Conservation (phyloP, 2,797 vertebrate species). For the Clarias fuscus region DNA sequence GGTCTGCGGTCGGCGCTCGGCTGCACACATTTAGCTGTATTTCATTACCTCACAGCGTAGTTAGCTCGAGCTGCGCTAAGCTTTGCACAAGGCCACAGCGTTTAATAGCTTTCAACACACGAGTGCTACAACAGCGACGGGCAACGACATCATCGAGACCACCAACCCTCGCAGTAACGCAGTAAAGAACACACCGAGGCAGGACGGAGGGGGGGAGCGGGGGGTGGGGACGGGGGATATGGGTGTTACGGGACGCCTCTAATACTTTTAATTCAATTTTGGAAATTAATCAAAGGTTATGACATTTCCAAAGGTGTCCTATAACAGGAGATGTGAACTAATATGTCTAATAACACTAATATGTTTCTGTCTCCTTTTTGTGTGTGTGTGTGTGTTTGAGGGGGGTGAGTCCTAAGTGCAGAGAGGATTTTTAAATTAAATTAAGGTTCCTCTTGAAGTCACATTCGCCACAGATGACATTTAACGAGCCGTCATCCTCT, state of each 20-base stretch:
- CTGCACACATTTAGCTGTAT: constrained; percentile 28
- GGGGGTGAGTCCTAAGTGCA: constrained; percentile 54
- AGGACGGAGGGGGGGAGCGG: background rate
- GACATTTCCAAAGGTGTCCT: constrained; percentile 64
- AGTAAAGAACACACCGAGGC: background rate
- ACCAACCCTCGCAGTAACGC: constrained; percentile 47
- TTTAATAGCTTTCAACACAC: constrained; percentile 78
- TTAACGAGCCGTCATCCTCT: constrained; percentile 63
- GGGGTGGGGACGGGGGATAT: background rate
- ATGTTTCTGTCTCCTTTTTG: constrained; percentile 44
- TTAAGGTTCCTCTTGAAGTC: constrained; percentile 64
- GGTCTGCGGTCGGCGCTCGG: background rate
- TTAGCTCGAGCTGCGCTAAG: constrained; percentile 53
- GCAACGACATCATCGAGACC: constrained; percentile 63
- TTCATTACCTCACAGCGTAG: constrained; percentile 46
- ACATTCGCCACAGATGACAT: constrained; percentile 68
- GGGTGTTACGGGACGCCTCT: constrained; percentile 10
- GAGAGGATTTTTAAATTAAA: constrained; percentile 68
- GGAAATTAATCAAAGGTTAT: constrained; percentile 59
- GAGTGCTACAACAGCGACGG: constrained; percentile 67
- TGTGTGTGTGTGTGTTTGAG: background rate
- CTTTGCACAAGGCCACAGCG: constrained; percentile 66
- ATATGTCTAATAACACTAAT: too few species aligned
- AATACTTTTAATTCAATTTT: constrained; percentile 58
- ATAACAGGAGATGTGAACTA: constrained; percentile 44